Evolutionary conservation across 2,888 invertebrate species (phyloP).

Genomic region (Drosophila ustulata): DNA sequence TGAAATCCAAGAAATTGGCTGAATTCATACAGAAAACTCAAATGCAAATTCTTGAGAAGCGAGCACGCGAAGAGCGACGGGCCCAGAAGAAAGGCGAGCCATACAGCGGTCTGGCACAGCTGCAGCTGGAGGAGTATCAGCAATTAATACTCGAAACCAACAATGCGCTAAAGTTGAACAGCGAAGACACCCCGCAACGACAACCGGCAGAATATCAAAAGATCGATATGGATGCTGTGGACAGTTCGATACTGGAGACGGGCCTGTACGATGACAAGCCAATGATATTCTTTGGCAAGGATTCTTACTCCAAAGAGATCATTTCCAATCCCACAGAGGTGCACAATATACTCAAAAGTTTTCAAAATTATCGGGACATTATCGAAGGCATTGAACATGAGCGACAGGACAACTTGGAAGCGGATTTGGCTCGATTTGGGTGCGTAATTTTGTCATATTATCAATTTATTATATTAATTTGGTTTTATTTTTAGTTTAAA

Average conservation of each 20-base stretch:
- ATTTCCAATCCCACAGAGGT: conserved; percentile 72
- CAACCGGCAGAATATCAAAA: conserved; percentile 83
- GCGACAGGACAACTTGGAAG: conserved; percentile 56
- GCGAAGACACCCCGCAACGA: conserved; percentile 17
- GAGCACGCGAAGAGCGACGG: conserved; percentile 55
- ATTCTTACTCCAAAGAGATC: conserved; percentile 68
- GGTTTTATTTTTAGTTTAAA: conserved; percentile 40
- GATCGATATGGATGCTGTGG: conserved; percentile 80
- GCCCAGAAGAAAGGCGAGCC: conserved; percentile 42
- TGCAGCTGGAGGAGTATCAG: conserved; percentile 83
- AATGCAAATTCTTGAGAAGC: conserved; percentile 72
- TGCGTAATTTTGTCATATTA: conserved; percentile 17
- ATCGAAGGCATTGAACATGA: conserved; percentile 82
- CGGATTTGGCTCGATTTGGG: conserved; percentile 50
- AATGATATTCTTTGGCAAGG: conserved; percentile 82
- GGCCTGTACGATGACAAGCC: conserved; percentile 83
- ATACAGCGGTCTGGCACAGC: conserved; percentile 8
- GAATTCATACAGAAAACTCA: conserved; percentile 87
- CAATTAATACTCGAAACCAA: conserved; percentile 33
- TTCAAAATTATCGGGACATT: conserved; percentile 82
- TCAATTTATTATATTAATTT: neutral
- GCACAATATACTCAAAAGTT: conserved; percentile 82
- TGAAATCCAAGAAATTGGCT: conserved; percentile 89
- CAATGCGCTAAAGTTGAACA: conserved; percentile 13
- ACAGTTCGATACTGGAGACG: conserved; percentile 71